Conservation (phyloP, 2,888 invertebrate species). For the Andrena bicolor region DNA sequence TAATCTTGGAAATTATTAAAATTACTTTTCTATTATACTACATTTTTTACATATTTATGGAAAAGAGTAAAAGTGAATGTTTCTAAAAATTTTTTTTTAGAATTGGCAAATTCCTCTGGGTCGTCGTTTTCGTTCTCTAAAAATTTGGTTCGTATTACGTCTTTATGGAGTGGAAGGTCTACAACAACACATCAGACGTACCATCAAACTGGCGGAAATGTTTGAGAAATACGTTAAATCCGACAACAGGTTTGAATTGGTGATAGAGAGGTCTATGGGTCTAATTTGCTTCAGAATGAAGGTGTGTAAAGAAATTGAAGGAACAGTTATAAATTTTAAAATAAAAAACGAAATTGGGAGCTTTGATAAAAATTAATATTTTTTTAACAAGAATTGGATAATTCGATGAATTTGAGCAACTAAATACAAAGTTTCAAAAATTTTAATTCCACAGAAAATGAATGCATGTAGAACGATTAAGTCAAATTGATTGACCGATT, state of each 20-base stretch:
- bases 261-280: conserved; percentile 90
- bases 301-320: conserved; percentile 80
- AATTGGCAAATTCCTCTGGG: conserved; percentile 96
- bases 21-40: too few relatives aligned
- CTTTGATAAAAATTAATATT: too few relatives aligned
- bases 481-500: conserved; percentile 15
- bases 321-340: not conserved
- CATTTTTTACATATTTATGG: not conserved
- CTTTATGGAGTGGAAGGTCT: conserved; percentile 93
- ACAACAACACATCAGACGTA: conserved; percentile 91
- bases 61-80: not conserved
- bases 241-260: conserved; percentile 93
- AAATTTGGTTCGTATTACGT: conserved; percentile 97
- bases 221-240: conserved; percentile 90
- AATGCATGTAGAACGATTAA: not conserved
- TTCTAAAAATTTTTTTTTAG: conserved; percentile 80
- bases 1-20: too few relatives aligned
- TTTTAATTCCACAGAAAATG: not conserved
- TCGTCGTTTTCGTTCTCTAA: conserved; percentile 94
- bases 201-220: conserved; percentile 90
- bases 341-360: not conserved
- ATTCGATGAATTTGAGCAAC: too few relatives aligned
- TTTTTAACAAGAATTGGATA: too few relatives aligned
- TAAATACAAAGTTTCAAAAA: not conserved
- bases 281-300: conserved; percentile 96